phyloP scores from a whole-genome alignment of 1,140 invertebrate genomes.

The Pachyrhynchus sulphureomaculatus region DNA sequence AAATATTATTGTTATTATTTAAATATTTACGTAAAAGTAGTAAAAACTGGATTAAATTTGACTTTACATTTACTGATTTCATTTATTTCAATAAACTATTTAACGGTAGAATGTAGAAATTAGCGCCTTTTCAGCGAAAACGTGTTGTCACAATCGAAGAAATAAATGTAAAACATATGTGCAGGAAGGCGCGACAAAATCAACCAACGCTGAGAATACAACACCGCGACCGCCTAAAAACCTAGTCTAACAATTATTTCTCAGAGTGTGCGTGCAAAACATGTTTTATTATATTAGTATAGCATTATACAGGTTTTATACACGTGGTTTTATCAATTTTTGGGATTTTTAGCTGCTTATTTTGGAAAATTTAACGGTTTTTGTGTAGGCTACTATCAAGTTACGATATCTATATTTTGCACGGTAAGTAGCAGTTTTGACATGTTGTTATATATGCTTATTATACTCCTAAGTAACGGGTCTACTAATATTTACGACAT shows the following conservation, averaged over 20 bases:
- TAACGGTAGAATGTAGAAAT: background rate
- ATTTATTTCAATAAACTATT: too few relatives aligned
- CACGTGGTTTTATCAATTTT: constrained; percentile 5
- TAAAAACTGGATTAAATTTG: too few relatives aligned
- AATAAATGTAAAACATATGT: constrained; percentile 26
- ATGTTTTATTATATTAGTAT: constrained; percentile 10
- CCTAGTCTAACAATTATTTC: constrained; percentile 18
- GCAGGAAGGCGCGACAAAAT: constrained; percentile 15
- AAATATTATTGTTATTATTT: too few relatives aligned
- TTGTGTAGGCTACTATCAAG: background rate
- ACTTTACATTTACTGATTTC: too few relatives aligned
- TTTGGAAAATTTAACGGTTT: constrained; percentile 13
- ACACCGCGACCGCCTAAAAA: constrained; percentile 3
- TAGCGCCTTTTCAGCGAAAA: background rate
- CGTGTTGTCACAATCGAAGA: constrained; percentile 19
- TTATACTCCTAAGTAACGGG: too few relatives aligned
- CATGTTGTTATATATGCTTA: too few relatives aligned
- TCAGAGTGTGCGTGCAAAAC: background rate
- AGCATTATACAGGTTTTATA: constrained; percentile 6
- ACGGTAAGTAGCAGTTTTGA: too few relatives aligned
- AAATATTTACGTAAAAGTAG: too few relatives aligned
- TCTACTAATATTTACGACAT: too few relatives aligned
- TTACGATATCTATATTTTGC: too few relatives aligned
- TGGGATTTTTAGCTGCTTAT: constrained; percentile 4
- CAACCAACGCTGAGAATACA: constrained; percentile 24